phyloP scores from a whole-genome alignment of 2,797 vertebrate species.

The Merluccius polli region DNA sequence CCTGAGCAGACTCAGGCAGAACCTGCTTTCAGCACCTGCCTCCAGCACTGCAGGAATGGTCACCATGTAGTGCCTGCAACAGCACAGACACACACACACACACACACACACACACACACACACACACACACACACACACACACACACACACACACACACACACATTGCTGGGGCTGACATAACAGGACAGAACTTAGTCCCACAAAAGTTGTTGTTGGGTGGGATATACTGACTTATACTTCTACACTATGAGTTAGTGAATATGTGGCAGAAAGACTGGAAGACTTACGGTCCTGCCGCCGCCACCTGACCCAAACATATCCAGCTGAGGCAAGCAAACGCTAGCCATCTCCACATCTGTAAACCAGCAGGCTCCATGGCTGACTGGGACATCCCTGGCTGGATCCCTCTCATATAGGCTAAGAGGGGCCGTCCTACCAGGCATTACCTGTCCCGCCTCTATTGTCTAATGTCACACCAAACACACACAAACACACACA shows the following conservation, averaged over 20 bases:
- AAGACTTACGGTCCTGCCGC: neutral
- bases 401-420: neutral
- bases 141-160: neutral
- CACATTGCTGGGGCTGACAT: neutral
- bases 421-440: neutral
- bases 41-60: constrained; percentile 60
- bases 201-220: neutral
- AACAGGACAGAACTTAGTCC: neutral
- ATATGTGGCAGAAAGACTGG: neutral
- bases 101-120: no score
- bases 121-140: no score
- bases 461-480: neutral
- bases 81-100: no score
- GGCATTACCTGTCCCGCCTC: neutral
- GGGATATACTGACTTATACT: neutral
- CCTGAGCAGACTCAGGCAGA: constrained; percentile 63
- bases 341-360: neutral
- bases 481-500: no score
- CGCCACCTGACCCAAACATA: neutral
- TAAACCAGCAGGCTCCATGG: neutral
- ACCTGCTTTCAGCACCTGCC: constrained; percentile 51
- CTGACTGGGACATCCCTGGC: neutral
- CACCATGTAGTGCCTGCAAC: constrained; percentile 64
- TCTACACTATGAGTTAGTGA: neutral
- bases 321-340: neutral